Evolutionary conservation across 1,140 invertebrate genomes (phyloP), one percentile per base, ranked within the genome.

Genomic region (Ruditapes philippinarum): DNA sequence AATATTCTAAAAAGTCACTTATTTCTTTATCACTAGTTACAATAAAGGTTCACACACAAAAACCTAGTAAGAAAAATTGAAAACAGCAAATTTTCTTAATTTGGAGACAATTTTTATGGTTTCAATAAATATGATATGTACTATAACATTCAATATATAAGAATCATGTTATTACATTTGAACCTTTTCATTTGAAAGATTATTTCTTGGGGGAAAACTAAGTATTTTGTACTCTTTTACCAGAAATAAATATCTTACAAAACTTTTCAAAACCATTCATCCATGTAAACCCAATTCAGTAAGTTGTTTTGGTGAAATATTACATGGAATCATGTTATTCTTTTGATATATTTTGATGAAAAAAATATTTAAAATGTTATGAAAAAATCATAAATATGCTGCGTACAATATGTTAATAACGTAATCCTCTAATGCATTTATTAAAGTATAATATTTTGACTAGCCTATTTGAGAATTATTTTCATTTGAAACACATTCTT

Each of bases 91-190:
- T 62, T 14, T 62, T 28, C 57, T 28, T 28, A 62, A 62, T 28
- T 62, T 45, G 45, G 42, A 49, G 45, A 78, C 74, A 78, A 78
- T 12, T n/a, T n/a, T n/a, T n/a, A n/a, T 12, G 73, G 25, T 76
- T 76, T 5, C 31, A 36, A 78, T 78, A 78, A 78, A 54, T 78
- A 78, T 78, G 74, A 78, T 78, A 78, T 78, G 74, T 78, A 28
- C 54, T n/a, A 49, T 28, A 19, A 36, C n/a, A 36, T 51, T 78
- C 17, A 70, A 38, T 70, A 38, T n/a, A n/a, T 3, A 70, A 70
- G 33, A 31, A 70, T 28, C 5, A 4, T 62, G 11, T 14, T 38
- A 38, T 4, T 57, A 38, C 65, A 70, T 33, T 38, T 70, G 28
- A 70, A 70, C 5, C 2, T 33, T 31, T 65, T 65, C 60, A 36